Evolutionary conservation across 2,888 invertebrate species (phyloP).

Genomic region (Brassicogethes aeneus): DNA sequence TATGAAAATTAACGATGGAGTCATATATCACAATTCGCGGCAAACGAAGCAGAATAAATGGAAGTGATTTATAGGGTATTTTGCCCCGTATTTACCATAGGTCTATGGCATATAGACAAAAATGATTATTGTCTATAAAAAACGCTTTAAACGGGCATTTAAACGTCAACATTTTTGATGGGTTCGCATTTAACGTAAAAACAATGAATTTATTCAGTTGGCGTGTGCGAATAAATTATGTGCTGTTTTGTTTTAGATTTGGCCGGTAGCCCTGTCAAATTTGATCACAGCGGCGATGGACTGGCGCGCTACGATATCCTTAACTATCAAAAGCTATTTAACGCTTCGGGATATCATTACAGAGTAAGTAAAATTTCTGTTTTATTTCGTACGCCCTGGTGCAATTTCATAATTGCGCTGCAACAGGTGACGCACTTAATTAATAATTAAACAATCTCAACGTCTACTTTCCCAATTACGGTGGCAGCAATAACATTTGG

Average conservation of each 20-base stretch:
- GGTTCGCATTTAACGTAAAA: no score
- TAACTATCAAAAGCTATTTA: conserved; percentile 52
- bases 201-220: no score
- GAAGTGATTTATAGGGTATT: not conserved
- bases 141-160: no score
- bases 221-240: no score
- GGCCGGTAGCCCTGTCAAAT: conserved; percentile 57
- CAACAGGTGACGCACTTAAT: conserved; percentile 1
- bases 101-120: no score
- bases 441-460: conserved; percentile 1
- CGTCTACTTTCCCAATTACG: no score
- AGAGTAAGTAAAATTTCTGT: conserved; percentile 33
- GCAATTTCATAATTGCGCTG: not conserved
- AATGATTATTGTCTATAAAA: no score
- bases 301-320: conserved; percentile 64
- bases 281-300: conserved; percentile 65
- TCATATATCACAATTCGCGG: not conserved
- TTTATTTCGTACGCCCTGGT: no score
- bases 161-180: no score
- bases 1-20: no score
- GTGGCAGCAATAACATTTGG: no score
- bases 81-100: no score
- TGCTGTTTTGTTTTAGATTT: conserved; percentile 48
- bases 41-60: not conserved
- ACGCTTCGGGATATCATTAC: conserved; percentile 45